Conservation (phyloP, 2,888 invertebrate genomes). For the Lucinisca nassula region DNA sequence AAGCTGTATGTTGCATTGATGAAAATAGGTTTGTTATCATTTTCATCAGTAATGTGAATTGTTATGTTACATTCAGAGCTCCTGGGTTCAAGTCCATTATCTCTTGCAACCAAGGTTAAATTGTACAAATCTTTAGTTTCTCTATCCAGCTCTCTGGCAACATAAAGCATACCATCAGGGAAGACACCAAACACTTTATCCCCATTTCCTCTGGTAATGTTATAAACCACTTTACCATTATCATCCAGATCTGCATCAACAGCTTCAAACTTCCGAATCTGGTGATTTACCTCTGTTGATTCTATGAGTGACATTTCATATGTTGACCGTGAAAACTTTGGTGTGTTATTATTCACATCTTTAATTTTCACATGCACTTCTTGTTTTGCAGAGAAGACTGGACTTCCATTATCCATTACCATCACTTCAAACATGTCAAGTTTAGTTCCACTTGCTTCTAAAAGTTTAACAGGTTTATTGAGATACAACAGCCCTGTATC, state of each 20-base stretch:
- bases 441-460: slow-evolving; percentile 50
- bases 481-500: slow-evolving; percentile 96
- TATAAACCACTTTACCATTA: slow-evolving; percentile 86
- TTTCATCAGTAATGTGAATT: slow-evolving; percentile 92
- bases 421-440: slow-evolving; percentile 70
- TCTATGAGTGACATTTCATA: slow-evolving; percentile 97
- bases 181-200: slow-evolving; percentile 97
- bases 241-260: slow-evolving; percentile 82
- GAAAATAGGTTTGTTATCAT: slow-evolving; percentile 89
- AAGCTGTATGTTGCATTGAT: slow-evolving; percentile 90
- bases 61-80: slow-evolving; percentile 95
- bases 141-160: slow-evolving; percentile 95
- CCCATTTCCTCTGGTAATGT: slow-evolving; percentile 95
- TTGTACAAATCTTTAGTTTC: slow-evolving; percentile 97
- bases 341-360: slow-evolving; percentile 98
- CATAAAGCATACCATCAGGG: slow-evolving; percentile 97
- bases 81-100: slow-evolving; percentile 89
- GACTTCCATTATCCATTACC: slow-evolving; percentile 82
- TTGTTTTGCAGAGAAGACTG: slow-evolving; percentile 73
- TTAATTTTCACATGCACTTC: slow-evolving; percentile 90
- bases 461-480: slow-evolving; percentile 90
- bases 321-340: slow-evolving; percentile 96
- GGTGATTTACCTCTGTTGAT: slow-evolving; percentile 96
- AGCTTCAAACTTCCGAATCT: slow-evolving; percentile 88
- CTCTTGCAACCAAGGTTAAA: slow-evolving; percentile 94